Base-by-base conservation (phyloP, 2,888 invertebrate genomes). In the Plagiodera versicolora region DNA sequence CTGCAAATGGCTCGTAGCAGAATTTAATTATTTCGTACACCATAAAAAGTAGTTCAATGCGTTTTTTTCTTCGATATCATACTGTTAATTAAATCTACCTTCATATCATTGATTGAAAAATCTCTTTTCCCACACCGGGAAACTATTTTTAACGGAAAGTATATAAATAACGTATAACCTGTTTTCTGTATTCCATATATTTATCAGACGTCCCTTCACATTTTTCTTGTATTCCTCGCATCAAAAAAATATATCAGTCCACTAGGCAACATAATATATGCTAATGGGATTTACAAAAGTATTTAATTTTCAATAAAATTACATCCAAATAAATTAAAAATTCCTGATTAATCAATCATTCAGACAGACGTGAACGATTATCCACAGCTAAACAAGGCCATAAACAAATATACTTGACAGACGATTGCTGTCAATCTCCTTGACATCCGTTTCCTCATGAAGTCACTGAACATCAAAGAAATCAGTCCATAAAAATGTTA, bases 31-130 rank as follows among this genome's bases (percentile, higher is more conserved):
- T 63, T 67, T 60, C 58, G 58, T 67, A 64, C 60, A 59, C 57
- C 56, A 62, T 62, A 64, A 64, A 66, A 66, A 64, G 66, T 66
- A 60, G 66, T 62, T 62, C 64, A 60, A 60, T 62, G 56, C 66
- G 45, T 56, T 64, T 66, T 60, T 65, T 65, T 35, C 14, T 52
- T 47, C 49, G 48, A 58, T 54, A 51, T 58, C 59, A 61, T 62
- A 65, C 61, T 59, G 65, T 63, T 65, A 65, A 67, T 67, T 65
- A 65, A 67, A 67, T 60, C 58, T 64, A 53, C 56, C 56, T 62
- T 56, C 56, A 66, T 64, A 66, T 64, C 55, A 57, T 50, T 57
- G 61, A 65, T 65, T 65, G 65, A 67, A 67, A 60, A 61, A 64
- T 62, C 57, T 44, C 44, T 63, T 66, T 67, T 67, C 67, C 67